These are phyloP conservation scores for Myiothlypis chrysogaster DNA, from an alignment of 2,797 vertebrate genomes.

Conservation along the genomic window DNA sequence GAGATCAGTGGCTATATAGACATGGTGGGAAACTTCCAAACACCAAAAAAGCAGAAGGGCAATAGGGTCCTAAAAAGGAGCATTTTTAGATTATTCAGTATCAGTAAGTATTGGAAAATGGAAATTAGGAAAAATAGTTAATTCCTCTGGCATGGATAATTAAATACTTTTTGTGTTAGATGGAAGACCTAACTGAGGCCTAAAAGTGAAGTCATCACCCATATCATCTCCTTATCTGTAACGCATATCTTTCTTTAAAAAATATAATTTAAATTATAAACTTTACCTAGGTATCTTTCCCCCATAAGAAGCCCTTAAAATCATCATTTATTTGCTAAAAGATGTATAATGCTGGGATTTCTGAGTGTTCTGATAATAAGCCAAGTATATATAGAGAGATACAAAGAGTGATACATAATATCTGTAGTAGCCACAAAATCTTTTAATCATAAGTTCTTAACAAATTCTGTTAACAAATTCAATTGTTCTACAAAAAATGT, in stretches of 20 bases:
- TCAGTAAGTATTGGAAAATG: neutral
- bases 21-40: neutral
- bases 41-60: neutral
- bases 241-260: fast-evolving
- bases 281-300: neutral
- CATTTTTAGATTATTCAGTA: neutral
- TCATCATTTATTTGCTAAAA: neutral
- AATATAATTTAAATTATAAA: neutral
- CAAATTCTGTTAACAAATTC: neutral
- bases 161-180: neutral
- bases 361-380: neutral
- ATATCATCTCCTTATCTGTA: neutral
- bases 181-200: neutral
- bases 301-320: neutral
- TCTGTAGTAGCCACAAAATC: neutral
- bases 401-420: neutral
- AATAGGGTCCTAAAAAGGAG: neutral
- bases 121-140: neutral
- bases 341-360: neutral
- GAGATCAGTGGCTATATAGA: neutral
- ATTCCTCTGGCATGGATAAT: neutral
- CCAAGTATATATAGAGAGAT: neutral
- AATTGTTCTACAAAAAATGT: neutral
- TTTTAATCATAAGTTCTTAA: neutral
- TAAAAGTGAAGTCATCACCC: neutral